Evolutionary conservation across 2,113 vertebrate genomes (phyloP).

Genomic region (Cathartes aura): DNA sequence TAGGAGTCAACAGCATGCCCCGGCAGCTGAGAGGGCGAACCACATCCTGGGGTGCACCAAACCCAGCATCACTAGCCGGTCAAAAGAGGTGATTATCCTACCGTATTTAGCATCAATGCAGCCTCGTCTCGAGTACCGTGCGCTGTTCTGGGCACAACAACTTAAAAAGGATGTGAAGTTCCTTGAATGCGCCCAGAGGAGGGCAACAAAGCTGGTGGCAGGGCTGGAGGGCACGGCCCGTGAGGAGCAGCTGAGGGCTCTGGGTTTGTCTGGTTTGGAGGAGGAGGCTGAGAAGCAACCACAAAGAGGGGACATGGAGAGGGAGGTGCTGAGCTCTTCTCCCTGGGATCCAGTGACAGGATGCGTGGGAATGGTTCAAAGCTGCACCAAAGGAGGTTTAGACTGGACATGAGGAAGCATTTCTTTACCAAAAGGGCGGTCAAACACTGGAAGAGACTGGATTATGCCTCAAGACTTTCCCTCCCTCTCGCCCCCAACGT

Average conservation of each 20-base stretch:
- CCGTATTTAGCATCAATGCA: too few species aligned
- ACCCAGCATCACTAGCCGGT: too few species aligned
- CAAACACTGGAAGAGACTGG: not conserved
- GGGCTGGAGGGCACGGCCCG: not conserved
- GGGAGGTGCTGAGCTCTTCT: too few species aligned
- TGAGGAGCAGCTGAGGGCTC: not conserved
- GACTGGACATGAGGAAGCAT: too few species aligned
- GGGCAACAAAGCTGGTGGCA: too few species aligned
- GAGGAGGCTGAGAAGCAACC: not conserved
- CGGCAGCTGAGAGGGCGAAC: not conserved
- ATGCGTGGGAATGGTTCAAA: not conserved
- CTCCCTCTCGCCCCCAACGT: too few species aligned
- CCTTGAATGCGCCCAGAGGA: accelerated
- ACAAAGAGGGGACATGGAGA: not conserved
- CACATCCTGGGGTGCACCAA: not conserved
- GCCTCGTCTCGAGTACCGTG: too few species aligned
- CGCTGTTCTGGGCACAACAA: not conserved
- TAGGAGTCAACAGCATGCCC: not conserved
- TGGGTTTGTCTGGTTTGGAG: not conserved
- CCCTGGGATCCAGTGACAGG: not conserved
- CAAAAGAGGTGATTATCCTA: too few species aligned
- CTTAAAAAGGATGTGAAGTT: too few species aligned
- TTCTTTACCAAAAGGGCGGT: not conserved
- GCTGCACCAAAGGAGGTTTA: too few species aligned
- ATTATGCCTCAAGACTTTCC: not conserved